These are phyloP conservation scores for Halictus rubicundus DNA, from an alignment of 1,140 invertebrate genomes.

Conservation along the genomic window DNA sequence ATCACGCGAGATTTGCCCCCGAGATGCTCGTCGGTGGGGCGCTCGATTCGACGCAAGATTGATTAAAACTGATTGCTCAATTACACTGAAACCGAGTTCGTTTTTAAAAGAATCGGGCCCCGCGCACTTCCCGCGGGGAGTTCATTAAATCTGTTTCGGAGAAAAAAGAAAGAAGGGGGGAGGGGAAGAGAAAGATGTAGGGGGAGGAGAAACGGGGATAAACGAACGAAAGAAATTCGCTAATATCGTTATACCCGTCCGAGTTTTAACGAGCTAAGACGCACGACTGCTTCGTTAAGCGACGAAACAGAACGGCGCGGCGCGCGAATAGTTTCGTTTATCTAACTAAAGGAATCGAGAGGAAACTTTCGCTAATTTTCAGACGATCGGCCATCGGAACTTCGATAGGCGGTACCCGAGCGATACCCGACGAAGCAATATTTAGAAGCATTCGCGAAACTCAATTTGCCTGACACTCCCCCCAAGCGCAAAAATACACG, in stretches of 20 bases:
- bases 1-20: slow-evolving; percentile 16
- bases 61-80: slow-evolving; percentile 39
- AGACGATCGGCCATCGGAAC: background rate
- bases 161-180: background rate
- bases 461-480: background rate
- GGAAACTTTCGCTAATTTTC: slow-evolving; percentile 4
- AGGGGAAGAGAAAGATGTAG: too few relatives aligned
- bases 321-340: background rate
- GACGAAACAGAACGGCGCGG: background rate
- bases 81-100: slow-evolving; percentile 1
- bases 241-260: background rate
- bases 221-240: slow-evolving; percentile 3
- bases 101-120: background rate
- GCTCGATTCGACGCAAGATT: slow-evolving; percentile 19
- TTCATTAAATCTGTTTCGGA: slow-evolving; percentile 26
- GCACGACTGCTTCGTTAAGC: slow-evolving; percentile 20
- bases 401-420: background rate
- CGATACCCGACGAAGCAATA: background rate
- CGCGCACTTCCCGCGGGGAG: background rate
- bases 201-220: background rate
- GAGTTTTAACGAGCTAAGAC: slow-evolving; percentile 35
- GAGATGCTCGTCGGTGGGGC: background rate
- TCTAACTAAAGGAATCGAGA: background rate
- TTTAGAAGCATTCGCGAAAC: background rate
- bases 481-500: too few relatives aligned